These are phyloP conservation scores for Drosophila watanabei DNA, from an alignment of 1,140 invertebrate genomes.

Conservation along the genomic window DNA sequence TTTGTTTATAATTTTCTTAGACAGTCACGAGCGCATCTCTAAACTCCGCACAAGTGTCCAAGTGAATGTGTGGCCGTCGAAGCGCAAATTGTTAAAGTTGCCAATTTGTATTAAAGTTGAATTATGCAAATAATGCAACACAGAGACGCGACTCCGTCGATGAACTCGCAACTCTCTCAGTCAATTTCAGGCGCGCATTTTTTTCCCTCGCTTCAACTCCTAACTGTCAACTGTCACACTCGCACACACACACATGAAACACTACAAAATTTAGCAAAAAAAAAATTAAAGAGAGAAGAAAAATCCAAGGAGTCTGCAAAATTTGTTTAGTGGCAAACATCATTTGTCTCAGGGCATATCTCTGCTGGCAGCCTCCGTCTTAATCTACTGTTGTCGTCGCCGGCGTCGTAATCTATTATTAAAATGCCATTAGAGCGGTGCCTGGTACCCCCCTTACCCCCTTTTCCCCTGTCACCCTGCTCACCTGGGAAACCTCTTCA, in stretches of 20 bases:
- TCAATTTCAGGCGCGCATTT: slow-evolving; percentile 48
- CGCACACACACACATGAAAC: slow-evolving; percentile 38
- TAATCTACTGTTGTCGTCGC: slow-evolving; percentile 71
- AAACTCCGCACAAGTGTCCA: slow-evolving; percentile 21
- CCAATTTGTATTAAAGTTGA: slow-evolving; percentile 78
- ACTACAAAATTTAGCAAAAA: slow-evolving; percentile 19
- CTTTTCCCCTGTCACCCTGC: not conserved
- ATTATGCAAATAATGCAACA: slow-evolving; percentile 75
- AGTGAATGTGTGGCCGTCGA: slow-evolving; percentile 32
- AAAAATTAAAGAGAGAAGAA: slow-evolving; percentile 4
- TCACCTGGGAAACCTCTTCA: slow-evolving; percentile 17
- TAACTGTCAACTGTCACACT: slow-evolving; percentile 81
- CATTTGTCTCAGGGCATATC: slow-evolving; percentile 67
- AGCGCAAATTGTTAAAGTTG: slow-evolving; percentile 52
- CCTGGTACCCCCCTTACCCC: slow-evolving; percentile 17
- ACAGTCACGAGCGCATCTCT: slow-evolving; percentile 1
- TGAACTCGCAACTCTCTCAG: slow-evolving; percentile 53
- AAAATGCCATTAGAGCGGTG: slow-evolving; percentile 79
- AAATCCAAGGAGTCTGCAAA: slow-evolving; percentile 28
- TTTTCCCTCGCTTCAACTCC: slow-evolving; percentile 36
- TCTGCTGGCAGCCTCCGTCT: slow-evolving; percentile 47
- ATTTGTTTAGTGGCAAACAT: slow-evolving; percentile 55
- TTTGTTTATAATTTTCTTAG: not conserved
- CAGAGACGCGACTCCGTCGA: slow-evolving; percentile 29
- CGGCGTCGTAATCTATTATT: slow-evolving; percentile 80